These are phyloP conservation scores for Chamaetylas fuelleborni DNA, from an alignment of 2,113 vertebrate species.

Conservation along the genomic window DNA sequence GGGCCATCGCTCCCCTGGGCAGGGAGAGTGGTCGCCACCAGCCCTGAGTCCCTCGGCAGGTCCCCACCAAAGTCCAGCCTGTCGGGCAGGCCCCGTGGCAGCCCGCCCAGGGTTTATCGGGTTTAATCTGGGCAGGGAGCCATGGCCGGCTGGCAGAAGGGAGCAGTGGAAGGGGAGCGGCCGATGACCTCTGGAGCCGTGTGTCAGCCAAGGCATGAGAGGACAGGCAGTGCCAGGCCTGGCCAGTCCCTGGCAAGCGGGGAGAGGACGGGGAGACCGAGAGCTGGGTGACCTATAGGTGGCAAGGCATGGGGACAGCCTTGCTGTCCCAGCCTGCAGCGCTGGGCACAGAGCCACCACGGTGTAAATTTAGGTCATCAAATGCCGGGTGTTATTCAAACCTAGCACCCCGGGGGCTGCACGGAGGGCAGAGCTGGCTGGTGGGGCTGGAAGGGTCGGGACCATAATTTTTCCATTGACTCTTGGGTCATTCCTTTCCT, in stretches of 20 bases:
- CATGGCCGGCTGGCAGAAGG: not conserved
- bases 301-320: not conserved
- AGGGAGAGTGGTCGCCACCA: accelerated
- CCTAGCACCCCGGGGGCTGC: no score
- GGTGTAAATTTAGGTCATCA: not conserved
- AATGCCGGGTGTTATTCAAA: not conserved
- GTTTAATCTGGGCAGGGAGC: not conserved
- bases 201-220: not conserved
- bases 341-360: not conserved
- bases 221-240: not conserved
- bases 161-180: not conserved
- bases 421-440: not conserved
- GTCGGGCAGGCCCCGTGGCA: not conserved
- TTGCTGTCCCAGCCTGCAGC: not conserved
- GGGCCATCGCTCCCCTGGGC: accelerated
- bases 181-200: not conserved
- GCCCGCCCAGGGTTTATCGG: not conserved
- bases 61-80: not conserved
- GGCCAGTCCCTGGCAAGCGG: not conserved
- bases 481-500: not conserved
- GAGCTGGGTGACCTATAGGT: not conserved
- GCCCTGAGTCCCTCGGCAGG: accelerated
- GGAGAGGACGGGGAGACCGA: not conserved
- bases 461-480: accelerated
- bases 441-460: not conserved